Conservation (phyloP, 1,140 invertebrate species). For the Eufriesea mexicana region DNA sequence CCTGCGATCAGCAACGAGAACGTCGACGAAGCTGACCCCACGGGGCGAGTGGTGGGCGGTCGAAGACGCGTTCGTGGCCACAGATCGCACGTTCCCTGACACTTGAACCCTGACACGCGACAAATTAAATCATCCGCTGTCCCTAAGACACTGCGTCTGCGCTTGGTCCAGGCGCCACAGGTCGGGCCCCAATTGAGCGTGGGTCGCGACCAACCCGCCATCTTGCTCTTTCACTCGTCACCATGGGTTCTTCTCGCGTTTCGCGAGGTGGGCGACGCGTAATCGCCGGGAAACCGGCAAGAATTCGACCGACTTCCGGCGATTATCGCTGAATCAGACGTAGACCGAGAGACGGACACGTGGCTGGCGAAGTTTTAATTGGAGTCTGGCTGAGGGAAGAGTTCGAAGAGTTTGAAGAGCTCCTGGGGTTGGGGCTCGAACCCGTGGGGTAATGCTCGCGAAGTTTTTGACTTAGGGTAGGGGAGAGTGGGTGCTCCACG, state of each 20-base stretch:
- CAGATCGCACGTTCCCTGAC: slow-evolving; percentile 36
- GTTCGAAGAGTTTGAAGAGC: neutral
- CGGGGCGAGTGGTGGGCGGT: neutral
- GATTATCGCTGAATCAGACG: slow-evolving; percentile 41
- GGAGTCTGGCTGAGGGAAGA: neutral
- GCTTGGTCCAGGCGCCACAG: slow-evolving; percentile 61
- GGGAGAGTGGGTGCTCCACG: neutral
- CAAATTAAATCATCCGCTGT: slow-evolving; percentile 76
- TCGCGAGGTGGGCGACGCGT: slow-evolving; percentile 52
- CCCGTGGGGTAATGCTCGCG: neutral
- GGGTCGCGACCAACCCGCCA: slow-evolving; percentile 53
- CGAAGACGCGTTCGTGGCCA: slow-evolving; percentile 15
- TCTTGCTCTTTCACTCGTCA: neutral
- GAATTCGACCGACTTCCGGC: slow-evolving; percentile 62
- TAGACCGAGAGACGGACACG: neutral
- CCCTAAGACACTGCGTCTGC: slow-evolving; percentile 63
- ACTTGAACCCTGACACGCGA: slow-evolving; percentile 68
- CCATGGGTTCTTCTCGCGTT: neutral
- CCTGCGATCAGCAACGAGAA: slow-evolving; percentile 55
- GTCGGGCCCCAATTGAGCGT: slow-evolving; percentile 69
- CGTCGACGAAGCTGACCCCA: slow-evolving; percentile 10
- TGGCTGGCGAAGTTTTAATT: slow-evolving; percentile 33
- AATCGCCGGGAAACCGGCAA: slow-evolving; percentile 49
- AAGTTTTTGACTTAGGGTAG: neutral
- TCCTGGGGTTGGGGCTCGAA: neutral